Evolutionary conservation across 2,113 vertebrate genomes (phyloP).

Genomic region (Barbus barbus): DNA sequence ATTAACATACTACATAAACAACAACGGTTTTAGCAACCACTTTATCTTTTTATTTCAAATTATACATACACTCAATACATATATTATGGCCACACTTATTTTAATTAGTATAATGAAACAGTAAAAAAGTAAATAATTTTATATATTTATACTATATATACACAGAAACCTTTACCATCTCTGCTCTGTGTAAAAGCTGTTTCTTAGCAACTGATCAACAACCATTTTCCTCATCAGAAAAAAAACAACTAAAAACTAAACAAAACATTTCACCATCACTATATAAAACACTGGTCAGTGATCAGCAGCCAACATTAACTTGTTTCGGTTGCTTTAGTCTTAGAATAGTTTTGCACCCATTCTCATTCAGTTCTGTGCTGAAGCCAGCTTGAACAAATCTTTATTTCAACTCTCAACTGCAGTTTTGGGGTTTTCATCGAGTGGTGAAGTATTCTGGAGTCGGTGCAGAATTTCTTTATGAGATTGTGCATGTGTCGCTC

Average conservation of each 20-base stretch:
- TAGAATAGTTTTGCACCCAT: background rate
- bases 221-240: background rate
- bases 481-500: constrained; percentile 23
- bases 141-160: constrained; percentile 69
- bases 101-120: background rate
- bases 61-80: constrained; percentile 49
- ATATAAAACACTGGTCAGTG: background rate
- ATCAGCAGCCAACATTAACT: background rate
- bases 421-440: background rate
- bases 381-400: constrained; percentile 9
- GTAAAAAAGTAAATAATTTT: constrained; percentile 72
- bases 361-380: background rate
- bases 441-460: constrained; percentile 15
- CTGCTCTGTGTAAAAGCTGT: background rate
- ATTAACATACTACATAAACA: background rate
- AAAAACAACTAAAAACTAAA: background rate
- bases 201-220: background rate
- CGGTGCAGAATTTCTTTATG: background rate
- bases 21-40: background rate
- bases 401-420: background rate
- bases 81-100: constrained; percentile 69
- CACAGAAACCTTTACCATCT: constrained; percentile 51
- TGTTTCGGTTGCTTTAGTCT: background rate
- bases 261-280: background rate
- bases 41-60: constrained; percentile 36